Evolutionary conservation across 92 coral and sea anemone species (phyloP), one percentile per base, ranked within the genome.

Genomic region (Paragorgia papillata): DNA sequence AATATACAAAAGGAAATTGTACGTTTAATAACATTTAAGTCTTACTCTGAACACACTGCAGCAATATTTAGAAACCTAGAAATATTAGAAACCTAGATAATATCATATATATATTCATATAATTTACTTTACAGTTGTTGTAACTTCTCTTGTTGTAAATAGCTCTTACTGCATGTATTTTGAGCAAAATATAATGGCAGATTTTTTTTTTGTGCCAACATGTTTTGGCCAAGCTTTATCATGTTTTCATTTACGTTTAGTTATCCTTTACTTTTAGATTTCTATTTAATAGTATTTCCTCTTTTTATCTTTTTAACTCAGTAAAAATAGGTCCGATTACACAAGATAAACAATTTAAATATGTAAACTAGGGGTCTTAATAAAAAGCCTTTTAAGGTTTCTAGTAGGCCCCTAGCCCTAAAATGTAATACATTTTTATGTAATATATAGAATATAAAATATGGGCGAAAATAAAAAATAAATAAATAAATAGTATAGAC

Each of bases 331-430:
- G 58, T 51, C 26, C 58, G 20, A 51, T 17, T 51, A 17, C 58
- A 51, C 58, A 37, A 37, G 43, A 37, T 12, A 37, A 37, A 37
- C 43, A 37, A 37, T 37, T 37, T 4, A 37, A 37, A 37, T 37
- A 37, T 37, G 43, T 57, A 57, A 20, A 10, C 63, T 62, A 62
- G 43, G 5, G 40, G 20, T 34, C 40, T 62, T 29, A 51, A 51
- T 51, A 62, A 62, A 62, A 62, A 62, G 39, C 40, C 69, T 33
- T 29, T 28, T n/a, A 15, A 9, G 69, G 69, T 32, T 62, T 62
- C 69, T 62, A 62, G 69, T 62, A 62, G 69, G 20, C 15, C 69
- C 46, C 69, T 62, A 62, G 69, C 69, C 69, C 40, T 29, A n/a
- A 62, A 29, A 51, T 22, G 20, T 51, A 51, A 51, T 51, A 17